These are phyloP conservation scores for Isaurus tuberculatus DNA, from an alignment of 92 coral and sea anemone genomes.

Conservation along the genomic window DNA sequence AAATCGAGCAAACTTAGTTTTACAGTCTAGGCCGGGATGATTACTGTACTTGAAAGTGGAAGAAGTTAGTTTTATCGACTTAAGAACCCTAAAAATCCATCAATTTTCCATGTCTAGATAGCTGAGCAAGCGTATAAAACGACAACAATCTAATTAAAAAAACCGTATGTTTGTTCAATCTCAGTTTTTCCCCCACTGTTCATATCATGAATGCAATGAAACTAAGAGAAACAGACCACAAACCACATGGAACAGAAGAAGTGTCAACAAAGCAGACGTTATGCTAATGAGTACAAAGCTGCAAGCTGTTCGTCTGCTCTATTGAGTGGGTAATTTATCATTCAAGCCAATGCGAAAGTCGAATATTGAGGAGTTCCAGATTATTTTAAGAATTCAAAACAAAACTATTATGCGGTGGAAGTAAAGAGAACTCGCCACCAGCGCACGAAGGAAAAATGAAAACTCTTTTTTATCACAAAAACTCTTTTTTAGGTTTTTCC, in stretches of 20 bases:
- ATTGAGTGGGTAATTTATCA: conserved; percentile 34
- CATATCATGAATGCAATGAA: neutral
- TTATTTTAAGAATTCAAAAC: conserved; percentile 38
- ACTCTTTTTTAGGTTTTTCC: conserved; percentile 1
- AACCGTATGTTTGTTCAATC: neutral
- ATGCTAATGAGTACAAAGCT: conserved; percentile 16
- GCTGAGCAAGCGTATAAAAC: neutral
- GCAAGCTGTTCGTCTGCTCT: conserved; percentile 29
- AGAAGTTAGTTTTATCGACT: neutral
- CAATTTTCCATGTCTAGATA: neutral
- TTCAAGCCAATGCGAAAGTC: conserved; percentile 28
- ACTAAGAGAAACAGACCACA: neutral
- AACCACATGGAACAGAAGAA: conserved; percentile 23
- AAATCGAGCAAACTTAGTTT: neutral
- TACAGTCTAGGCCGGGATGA: neutral
- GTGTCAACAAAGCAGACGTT: conserved; percentile 28
- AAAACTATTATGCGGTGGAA: neutral
- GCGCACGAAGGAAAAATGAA: neutral
- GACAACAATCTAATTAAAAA: neutral
- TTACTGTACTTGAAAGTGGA: neutral
- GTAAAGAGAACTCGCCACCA: neutral
- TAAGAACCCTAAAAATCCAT: neutral
- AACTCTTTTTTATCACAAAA: neutral
- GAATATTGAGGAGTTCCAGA: neutral
- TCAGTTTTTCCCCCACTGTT: conserved; percentile 9